Evolutionary conservation across 2,113 vertebrate genomes (phyloP), one percentile per base, ranked within the genome.

Genomic region (Pholis gunnellus): DNA sequence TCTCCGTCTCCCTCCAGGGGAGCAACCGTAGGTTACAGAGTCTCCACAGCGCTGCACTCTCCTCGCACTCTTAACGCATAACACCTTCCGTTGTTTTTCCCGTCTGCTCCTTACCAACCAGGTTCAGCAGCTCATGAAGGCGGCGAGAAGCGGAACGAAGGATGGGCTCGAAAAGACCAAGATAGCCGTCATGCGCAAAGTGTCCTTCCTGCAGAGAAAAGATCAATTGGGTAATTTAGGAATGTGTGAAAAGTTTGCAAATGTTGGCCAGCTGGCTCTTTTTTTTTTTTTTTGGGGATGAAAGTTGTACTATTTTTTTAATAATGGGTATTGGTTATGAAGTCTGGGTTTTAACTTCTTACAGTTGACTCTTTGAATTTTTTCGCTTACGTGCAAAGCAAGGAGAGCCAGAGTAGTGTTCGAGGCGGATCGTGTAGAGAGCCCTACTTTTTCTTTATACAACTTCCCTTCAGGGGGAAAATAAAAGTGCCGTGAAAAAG

Each of bases 101-200:
- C 80, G 44, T 74, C 40, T 79, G 70, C 72, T 75, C 38, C 72
- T 27, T 65, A 9, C 70, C 67, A 48, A 59, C 29, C 93, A 99
- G 98, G 96, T 99, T 93, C 97, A 98, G 0, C 97, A 99, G 92
- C 93, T 99, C 87, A 99, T 99, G 98, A 97, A 96, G 90, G 98
- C 98, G 0, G 97, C 98, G 50, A 96, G 94, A 64, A 99, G 97
- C 0, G 97, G 97, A 70, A 99, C 98, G 9, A 98, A 97, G 94
- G 98, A 97, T 3, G 97, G 98, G 20, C 94, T 99, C 75, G 98
- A 99, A 93, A 98, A 98, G 91, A 99, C 98, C 4, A 96, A 96
- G 86, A 96, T 97, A 0, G 98, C 98, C 0, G 97, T 99, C 84
- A 96, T 99, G 97, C 94, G 97, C 50, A 96, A 94, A 87, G 97